Evolutionary conservation across 2,888 invertebrate genomes (phyloP).

Genomic region (Stenoptilia bipunctidactyla): DNA sequence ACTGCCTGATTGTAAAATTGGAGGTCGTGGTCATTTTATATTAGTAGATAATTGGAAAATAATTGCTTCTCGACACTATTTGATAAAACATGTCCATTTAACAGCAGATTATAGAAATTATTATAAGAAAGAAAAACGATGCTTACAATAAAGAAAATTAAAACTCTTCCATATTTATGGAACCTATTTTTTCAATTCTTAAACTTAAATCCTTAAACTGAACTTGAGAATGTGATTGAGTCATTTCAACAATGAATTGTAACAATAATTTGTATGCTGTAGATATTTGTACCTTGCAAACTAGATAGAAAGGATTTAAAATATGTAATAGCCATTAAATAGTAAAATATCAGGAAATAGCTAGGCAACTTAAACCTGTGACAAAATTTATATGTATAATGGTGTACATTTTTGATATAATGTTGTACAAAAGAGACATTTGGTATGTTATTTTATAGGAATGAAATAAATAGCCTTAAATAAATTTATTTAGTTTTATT

Average conservation of each 20-base stretch:
- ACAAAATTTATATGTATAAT: constrained; percentile 71
- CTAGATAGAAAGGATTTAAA: constrained; percentile 56
- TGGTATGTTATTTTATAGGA: constrained; percentile 74
- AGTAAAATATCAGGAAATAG: constrained; percentile 45
- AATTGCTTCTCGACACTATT: too few relatives aligned
- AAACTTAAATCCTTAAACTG: constrained; percentile 11
- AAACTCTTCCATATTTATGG: too few relatives aligned
- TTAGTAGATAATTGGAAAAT: too few relatives aligned
- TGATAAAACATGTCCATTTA: too few relatives aligned
- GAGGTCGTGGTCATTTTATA: background rate
- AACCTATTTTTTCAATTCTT: constrained; percentile 15
- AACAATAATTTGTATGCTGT: constrained; percentile 41
- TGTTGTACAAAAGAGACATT: constrained; percentile 73
- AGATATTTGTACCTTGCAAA: constrained; percentile 45
- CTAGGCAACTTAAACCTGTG: constrained; percentile 68
- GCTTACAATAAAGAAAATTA: too few relatives aligned
- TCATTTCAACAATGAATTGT: constrained; percentile 29
- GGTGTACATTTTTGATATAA: constrained; percentile 73
- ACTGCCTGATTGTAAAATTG: constrained; percentile 24
- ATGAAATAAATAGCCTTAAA: constrained; percentile 73
- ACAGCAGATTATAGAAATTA: too few relatives aligned
- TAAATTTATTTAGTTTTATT: constrained; percentile 6
- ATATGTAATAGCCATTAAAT: constrained; percentile 48
- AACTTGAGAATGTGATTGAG: too few relatives aligned
- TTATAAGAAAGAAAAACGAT: too few relatives aligned